Evolutionary conservation across 2,888 invertebrate genomes (phyloP), one percentile per base, ranked within the genome.

Genomic region (Melanargia galathea): DNA sequence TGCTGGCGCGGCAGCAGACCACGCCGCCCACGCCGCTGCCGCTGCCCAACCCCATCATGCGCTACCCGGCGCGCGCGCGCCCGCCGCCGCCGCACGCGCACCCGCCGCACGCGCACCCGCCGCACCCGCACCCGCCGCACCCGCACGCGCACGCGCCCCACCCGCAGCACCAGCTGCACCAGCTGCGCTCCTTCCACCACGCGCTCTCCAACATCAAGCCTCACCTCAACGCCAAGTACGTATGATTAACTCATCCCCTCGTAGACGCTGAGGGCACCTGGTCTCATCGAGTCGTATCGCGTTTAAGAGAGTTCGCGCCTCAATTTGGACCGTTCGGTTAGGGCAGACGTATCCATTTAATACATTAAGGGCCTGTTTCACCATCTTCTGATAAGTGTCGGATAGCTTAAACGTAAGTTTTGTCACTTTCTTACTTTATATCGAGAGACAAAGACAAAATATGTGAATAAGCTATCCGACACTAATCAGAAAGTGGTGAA

Each of bases 1-100:
- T 97, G 73, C 86, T 97, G 78, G 96, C 96, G 60, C 95, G 95
- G 80, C 94, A 95, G 73, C 94, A 94, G 69, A 92, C 94, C 26
- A 88, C 92, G 71, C 93, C 94, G 46, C 93, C 95, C 26, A 94
- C 94, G 55, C 94, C 94, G 65, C 91, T 94, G 75, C 94, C 94
- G 69, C 94, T 94, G 68, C 94, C 94, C 68, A 94, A 94, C 71
- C 96, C 96, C 46, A 95, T 95, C 83, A 71, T 86, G 73, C 84
- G 89, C 40, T 83, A 81, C 71, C 76, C 77, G 49, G 76, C 69
- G 38, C 65, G 63, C 35, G 60, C 75, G 55, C 77, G 81, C 4
- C 74, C 78, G 11, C 77, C 84, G 65, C 79, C 76, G 11, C 77
- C 84, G 65, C 79, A 76, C 48, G 77, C 67, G 74, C 79, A 76